Conservation (phyloP, 2,888 invertebrate genomes). For the Lapara coniferarum region DNA sequence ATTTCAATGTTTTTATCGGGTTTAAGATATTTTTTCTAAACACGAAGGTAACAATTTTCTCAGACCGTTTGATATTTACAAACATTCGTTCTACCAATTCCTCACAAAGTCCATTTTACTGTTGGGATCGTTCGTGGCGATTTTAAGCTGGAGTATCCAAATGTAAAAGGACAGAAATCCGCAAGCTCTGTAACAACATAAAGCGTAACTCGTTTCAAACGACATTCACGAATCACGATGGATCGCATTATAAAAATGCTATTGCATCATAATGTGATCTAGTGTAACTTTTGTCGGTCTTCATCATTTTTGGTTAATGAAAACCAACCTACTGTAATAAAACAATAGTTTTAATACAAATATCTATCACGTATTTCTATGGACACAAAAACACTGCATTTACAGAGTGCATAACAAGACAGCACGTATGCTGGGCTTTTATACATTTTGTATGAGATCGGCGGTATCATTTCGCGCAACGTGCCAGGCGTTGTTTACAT, state of each 20-base stretch:
- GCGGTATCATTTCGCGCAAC: neutral
- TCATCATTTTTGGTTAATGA: no score
- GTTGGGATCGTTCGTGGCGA: neutral
- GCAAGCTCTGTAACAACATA: no score
- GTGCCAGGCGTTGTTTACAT: neutral
- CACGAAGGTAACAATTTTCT: neutral
- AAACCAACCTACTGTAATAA: no score
- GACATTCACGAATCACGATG: no score
- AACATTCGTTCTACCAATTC: neutral
- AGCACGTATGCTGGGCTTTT: neutral
- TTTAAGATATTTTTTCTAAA: no score
- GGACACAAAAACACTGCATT: neutral
- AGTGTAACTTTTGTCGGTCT: no score
- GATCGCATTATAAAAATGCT: no score
- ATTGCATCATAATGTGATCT: no score
- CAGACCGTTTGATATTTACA: neutral
- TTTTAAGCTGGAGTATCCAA: neutral
- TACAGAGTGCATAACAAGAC: neutral
- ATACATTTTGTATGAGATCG: constrained; percentile 18
- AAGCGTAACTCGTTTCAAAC: no score
- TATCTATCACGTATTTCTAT: no score
- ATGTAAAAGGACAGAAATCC: neutral
- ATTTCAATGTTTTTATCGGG: no score
- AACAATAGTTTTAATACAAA: no score
- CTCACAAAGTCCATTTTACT: neutral